Percentiles rank a stretch among this genome's conserved stretches.
These are phyloP conservation scores for Melitaea cinxia DNA, from an alignment of 1,140 invertebrate genomes.

Conservation along the genomic window DNA sequence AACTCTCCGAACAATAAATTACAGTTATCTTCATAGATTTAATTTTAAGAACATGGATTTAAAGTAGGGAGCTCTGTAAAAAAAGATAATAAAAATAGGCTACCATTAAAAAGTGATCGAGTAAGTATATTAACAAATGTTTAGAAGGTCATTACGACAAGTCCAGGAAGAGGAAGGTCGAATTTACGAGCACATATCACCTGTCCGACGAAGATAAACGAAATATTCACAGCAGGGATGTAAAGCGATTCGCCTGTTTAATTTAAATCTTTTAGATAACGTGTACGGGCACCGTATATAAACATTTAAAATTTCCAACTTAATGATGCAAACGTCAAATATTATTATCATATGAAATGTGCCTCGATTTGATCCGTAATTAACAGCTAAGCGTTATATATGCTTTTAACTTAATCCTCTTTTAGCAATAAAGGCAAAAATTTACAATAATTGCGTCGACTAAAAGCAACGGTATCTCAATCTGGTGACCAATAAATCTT, in stretches of 20 bases:
- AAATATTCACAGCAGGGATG: constrained; percentile 30
- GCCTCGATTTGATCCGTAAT: constrained; percentile 5
- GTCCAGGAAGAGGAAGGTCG: constrained; percentile 18
- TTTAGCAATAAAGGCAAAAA: constrained; percentile 1
- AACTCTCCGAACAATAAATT: constrained; percentile 16
- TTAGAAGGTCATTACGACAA: constrained; percentile 58
- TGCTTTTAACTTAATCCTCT: constrained; percentile 2
- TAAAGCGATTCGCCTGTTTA: constrained; percentile 9
- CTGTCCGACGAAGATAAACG: constrained; percentile 45
- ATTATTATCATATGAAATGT: neutral
- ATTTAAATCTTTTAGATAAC: constrained; percentile 8
- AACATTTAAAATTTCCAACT: neutral
- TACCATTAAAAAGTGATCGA: constrained; percentile 63
- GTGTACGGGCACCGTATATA: neutral
- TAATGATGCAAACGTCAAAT: neutral
- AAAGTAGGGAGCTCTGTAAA: constrained; percentile 25
- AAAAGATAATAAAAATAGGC: constrained; percentile 45
- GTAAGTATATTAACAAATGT: constrained; percentile 66
- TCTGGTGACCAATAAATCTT: constrained; percentile 4
- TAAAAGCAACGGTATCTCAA: constrained; percentile 15
- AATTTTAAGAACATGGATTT: constrained; percentile 21
- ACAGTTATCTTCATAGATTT: constrained; percentile 16
- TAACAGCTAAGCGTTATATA: neutral
- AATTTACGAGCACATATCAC: constrained; percentile 48
- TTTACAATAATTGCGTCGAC: constrained; percentile 4